Conservation (phyloP, 2,888 invertebrate species). For the Archips crataeganus region DNA sequence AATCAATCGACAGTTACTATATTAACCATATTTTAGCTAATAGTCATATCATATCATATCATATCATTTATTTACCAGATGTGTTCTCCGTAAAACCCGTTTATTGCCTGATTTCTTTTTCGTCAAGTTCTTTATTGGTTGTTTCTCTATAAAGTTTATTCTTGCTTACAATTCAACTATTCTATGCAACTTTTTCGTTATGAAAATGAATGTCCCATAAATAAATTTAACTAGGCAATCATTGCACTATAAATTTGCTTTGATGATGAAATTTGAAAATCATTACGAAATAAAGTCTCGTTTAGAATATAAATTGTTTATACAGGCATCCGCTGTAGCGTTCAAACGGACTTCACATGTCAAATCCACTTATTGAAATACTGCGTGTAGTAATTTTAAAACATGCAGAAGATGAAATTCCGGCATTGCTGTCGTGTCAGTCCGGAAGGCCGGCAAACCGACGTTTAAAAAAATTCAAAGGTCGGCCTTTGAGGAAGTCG, state of each 20-base stretch:
- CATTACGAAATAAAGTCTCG: conserved; percentile 10
- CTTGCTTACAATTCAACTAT: too few relatives aligned
- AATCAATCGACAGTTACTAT: too few relatives aligned
- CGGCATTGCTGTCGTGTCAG: conserved; percentile 48
- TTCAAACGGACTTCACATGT: conserved; percentile 21
- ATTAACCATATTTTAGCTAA: too few relatives aligned
- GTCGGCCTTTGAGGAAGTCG: conserved; percentile 49
- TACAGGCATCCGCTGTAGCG: conserved; percentile 14
- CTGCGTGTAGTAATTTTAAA: conserved; percentile 26
- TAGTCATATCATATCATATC: too few relatives aligned
- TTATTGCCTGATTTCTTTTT: too few relatives aligned
- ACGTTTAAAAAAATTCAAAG: conserved; percentile 58
- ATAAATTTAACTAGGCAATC: conserved; percentile 27
- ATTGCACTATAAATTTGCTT: conserved; percentile 24
- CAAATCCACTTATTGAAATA: conserved; percentile 36
- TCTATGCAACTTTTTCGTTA: not conserved
- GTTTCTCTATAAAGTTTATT: too few relatives aligned
- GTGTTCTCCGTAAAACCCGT: too few relatives aligned
- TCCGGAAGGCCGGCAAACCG: conserved; percentile 59
- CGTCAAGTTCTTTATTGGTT: too few relatives aligned
- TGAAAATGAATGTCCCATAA: conserved; percentile 18
- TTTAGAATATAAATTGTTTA: conserved; percentile 20
- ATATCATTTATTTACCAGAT: too few relatives aligned
- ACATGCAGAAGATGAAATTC: conserved; percentile 29
- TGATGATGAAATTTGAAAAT: conserved; percentile 14